Evolutionary conservation across 2,888 invertebrate genomes (phyloP).

Genomic region (Acleris laterana): DNA sequence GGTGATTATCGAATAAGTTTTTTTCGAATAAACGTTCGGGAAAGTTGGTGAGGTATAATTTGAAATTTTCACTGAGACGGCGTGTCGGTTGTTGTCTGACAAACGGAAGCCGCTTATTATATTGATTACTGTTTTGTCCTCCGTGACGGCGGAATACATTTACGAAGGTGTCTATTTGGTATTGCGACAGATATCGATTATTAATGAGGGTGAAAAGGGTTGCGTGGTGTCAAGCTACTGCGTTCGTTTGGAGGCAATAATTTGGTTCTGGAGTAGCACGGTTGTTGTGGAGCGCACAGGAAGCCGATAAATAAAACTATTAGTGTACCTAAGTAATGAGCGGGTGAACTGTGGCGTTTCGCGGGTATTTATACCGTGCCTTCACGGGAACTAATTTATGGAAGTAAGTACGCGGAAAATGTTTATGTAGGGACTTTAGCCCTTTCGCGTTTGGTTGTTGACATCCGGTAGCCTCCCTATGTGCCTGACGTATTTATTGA

Average conservation of each 20-base stretch:
- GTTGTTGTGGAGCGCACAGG: slow-evolving; percentile 64
- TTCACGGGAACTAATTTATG: slow-evolving; percentile 83
- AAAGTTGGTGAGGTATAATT: slow-evolving; percentile 73
- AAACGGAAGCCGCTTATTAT: slow-evolving; percentile 68
- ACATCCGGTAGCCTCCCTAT: slow-evolving; percentile 72
- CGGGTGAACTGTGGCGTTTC: slow-evolving; percentile 68
- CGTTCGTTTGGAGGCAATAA: slow-evolving; percentile 27
- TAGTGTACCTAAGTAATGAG: slow-evolving; percentile 72
- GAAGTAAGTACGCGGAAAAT: slow-evolving; percentile 83
- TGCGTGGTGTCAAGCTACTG: slow-evolving; percentile 32
- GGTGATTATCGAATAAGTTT: slow-evolving; percentile 74
- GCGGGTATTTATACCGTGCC: slow-evolving; percentile 80
- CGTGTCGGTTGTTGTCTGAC: slow-evolving; percentile 59
- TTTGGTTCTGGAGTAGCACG: slow-evolving; percentile 41
- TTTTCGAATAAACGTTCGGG: slow-evolving; percentile 70
- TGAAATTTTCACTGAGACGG: slow-evolving; percentile 65
- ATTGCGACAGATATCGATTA: slow-evolving; percentile 39
- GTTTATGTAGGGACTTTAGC: slow-evolving; percentile 74
- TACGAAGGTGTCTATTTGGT: slow-evolving; percentile 24
- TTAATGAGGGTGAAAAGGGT: slow-evolving; percentile 35
- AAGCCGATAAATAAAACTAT: slow-evolving; percentile 78
- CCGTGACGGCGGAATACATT: slow-evolving; percentile 24
- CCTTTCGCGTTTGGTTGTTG: slow-evolving; percentile 66
- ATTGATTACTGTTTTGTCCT: slow-evolving; percentile 66
- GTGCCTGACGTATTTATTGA: slow-evolving; percentile 22